A percentile compares a stretch with the other conserved stretches of the same genome.
These are phyloP conservation scores for Elmis aenea DNA, from an alignment of 2,888 invertebrate species.

Conservation along the genomic window DNA sequence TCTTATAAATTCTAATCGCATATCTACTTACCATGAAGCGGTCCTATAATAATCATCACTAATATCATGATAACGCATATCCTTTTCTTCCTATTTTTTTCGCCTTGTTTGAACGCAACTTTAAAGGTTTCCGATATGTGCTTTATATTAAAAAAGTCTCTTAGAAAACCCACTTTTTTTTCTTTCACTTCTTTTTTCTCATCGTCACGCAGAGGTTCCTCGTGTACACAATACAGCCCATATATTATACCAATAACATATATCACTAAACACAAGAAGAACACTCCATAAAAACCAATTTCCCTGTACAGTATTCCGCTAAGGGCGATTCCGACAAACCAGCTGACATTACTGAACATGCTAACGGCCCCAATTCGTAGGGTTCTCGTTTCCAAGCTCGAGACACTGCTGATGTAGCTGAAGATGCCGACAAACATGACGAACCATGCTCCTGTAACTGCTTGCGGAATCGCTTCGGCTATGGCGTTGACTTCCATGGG, in stretches of 20 bases:
- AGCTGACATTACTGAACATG: constrained; percentile 49
- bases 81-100: constrained; percentile 45
- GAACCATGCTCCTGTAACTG: constrained; percentile 54
- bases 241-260: constrained; percentile 50
- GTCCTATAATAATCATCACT: constrained; percentile 52
- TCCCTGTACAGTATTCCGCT: constrained; percentile 51
- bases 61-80: constrained; percentile 49
- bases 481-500: constrained; percentile 52
- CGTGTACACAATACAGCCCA: constrained; percentile 46
- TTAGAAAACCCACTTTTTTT: constrained; percentile 31
- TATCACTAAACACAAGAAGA: constrained; percentile 44
- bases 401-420: constrained; percentile 58
- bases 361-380: constrained; percentile 56
- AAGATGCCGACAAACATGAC: constrained; percentile 54
- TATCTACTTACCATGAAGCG: constrained; percentile 50
- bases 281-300: constrained; percentile 52
- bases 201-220: constrained; percentile 18
- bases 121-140: constrained; percentile 51
- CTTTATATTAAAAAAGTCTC: constrained; percentile 43
- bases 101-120: constrained; percentile 51
- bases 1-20: too few relatives aligned
- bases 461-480: constrained; percentile 51
- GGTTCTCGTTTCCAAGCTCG: constrained; percentile 53
- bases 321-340: constrained; percentile 50
- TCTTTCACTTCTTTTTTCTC: constrained; percentile 36